These are phyloP conservation scores for Murina feae DNA, from an alignment of 2,113 vertebrate genomes.

Conservation along the genomic window DNA sequence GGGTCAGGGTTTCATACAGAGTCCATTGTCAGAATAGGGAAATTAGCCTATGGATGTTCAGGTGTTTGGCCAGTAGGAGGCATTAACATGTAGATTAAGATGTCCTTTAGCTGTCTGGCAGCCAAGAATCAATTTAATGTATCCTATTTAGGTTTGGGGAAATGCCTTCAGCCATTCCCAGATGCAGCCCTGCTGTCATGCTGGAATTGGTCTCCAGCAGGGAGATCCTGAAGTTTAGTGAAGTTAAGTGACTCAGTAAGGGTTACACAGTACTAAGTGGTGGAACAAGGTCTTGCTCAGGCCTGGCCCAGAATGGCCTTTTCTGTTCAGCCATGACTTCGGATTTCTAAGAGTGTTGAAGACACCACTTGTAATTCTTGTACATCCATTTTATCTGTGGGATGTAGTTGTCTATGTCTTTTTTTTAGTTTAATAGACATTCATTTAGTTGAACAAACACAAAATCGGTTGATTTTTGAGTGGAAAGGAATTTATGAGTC, in stretches of 20 bases:
- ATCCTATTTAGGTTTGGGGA: no score
- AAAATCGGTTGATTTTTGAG: background rate
- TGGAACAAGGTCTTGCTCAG: background rate
- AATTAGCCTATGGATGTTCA: no score
- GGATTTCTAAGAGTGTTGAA: background rate
- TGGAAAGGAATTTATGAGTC: background rate
- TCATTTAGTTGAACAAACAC: conserved; percentile 59
- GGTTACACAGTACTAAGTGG: background rate
- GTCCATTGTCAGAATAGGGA: no score
- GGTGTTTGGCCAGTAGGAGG: no score
- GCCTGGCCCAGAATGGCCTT: background rate
- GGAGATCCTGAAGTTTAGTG: background rate
- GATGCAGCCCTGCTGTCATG: no score
- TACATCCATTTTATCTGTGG: background rate
- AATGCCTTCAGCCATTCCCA: no score
- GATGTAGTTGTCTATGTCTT: background rate
- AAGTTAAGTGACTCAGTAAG: background rate
- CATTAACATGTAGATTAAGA: no score
- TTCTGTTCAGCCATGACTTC: background rate
- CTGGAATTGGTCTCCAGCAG: no score
- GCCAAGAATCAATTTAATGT: no score
- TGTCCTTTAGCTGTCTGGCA: no score
- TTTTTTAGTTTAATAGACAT: conserved; percentile 41
- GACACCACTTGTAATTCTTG: background rate
- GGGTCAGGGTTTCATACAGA: no score